Percentiles rank a stretch among this genome's conserved stretches.
These are phyloP conservation scores for Drosophila lacteicornis DNA, from an alignment of 1,140 invertebrate genomes.

Conservation along the genomic window DNA sequence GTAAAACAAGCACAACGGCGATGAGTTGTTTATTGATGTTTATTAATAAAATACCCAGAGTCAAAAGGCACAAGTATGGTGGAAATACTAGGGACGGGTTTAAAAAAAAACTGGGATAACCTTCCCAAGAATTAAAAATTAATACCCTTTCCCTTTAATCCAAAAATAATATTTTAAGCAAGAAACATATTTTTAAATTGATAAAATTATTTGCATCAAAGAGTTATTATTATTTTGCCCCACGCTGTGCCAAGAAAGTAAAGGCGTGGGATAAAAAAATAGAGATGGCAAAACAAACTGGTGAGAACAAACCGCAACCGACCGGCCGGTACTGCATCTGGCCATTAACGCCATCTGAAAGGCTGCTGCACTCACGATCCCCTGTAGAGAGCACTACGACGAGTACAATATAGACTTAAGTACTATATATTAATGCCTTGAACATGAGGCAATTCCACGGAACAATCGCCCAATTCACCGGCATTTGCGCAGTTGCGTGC, in stretches of 20 bases:
- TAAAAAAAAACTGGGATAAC: not conserved
- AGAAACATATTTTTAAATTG: too few relatives aligned
- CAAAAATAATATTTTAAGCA: too few relatives aligned
- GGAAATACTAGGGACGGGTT: not conserved
- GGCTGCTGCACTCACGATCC: slow-evolving; percentile 3
- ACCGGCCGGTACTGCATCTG: slow-evolving; percentile 25
- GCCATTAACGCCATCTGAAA: slow-evolving; percentile 16
- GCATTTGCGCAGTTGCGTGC: slow-evolving; percentile 50
- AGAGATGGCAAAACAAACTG: slow-evolving; percentile 13
- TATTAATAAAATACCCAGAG: slow-evolving; percentile 40
- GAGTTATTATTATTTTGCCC: not conserved
- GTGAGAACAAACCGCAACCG: slow-evolving; percentile 26
- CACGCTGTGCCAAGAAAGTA: slow-evolving; percentile 1
- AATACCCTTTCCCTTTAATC: too few relatives aligned
- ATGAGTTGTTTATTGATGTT: slow-evolving; percentile 40
- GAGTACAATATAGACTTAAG: slow-evolving; percentile 19
- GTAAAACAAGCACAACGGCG: slow-evolving; percentile 28
- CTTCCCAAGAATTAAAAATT: too few relatives aligned
- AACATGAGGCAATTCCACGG: slow-evolving; percentile 27
- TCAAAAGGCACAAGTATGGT: not conserved
- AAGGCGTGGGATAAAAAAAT: slow-evolving; percentile 13
- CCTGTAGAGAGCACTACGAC: slow-evolving; percentile 2
- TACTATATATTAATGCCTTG: slow-evolving; percentile 16
- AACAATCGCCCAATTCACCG: slow-evolving; percentile 46
- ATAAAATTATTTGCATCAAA: too few relatives aligned